Evolutionary conservation across 2,797 vertebrate genomes (phyloP).

Genomic region (Denticeps clupeoides): DNA sequence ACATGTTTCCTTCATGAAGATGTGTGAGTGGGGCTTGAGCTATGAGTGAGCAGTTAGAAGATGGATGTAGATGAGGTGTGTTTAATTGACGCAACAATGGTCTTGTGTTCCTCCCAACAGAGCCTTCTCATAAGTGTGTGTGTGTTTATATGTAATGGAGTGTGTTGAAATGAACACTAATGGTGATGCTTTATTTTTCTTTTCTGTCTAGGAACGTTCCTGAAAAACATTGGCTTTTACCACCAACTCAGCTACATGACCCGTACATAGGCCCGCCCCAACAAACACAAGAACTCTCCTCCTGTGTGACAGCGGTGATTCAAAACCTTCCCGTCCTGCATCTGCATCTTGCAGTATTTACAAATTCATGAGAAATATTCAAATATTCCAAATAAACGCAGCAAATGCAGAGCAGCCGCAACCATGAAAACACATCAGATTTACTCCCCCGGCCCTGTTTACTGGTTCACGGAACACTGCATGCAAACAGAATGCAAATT

Average conservation of each 20-base stretch:
- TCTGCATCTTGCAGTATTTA: conserved; percentile 54
- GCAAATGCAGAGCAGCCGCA: conserved; percentile 62
- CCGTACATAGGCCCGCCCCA: no score
- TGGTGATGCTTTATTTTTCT: no score
- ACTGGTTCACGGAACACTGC: conserved; percentile 71
- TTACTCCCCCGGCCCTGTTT: conserved; percentile 73
- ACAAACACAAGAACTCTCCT: no score
- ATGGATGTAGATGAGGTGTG: conserved; percentile 27
- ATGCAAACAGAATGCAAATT: conserved; percentile 78
- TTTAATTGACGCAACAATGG: conserved; percentile 34
- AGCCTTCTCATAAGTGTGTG: conserved; percentile 8
- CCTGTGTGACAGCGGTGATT: conserved; percentile 24
- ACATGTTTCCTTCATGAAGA: conserved; percentile 33
- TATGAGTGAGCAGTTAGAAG: conserved; percentile 16
- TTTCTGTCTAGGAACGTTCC: no score
- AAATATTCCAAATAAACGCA: conserved; percentile 70
- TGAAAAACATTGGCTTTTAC: no score
- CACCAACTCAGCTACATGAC: no score
- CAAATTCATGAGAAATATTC: conserved; percentile 70
- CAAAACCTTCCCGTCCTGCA: conserved; percentile 33
- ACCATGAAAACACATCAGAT: conserved; percentile 75
- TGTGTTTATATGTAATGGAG: neutral
- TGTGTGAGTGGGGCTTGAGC: conserved; percentile 45
- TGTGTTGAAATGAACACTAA: neutral
- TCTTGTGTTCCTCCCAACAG: conserved; percentile 20